Evolutionary conservation across 92 coral and sea anemone species (phyloP), one percentile per base, ranked within the genome.

Genomic region (Anthopleura xanthogrammica): DNA sequence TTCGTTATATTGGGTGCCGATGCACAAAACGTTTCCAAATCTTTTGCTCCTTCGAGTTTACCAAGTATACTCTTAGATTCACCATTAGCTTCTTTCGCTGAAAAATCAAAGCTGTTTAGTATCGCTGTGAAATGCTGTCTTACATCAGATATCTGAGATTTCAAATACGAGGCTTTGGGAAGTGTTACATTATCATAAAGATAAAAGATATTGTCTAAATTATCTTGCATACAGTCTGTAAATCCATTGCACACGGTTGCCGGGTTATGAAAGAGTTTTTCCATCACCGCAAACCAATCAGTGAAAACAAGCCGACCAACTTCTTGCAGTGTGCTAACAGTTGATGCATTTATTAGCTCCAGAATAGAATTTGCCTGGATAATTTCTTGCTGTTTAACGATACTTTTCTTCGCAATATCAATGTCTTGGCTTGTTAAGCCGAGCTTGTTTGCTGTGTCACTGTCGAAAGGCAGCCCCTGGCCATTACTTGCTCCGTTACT

Each of bases 231-330:
- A 19, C 97, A 93, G 75, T 93, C 97, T 5, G 62, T 79, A 75
- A 93, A 91, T 5, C 97, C 97, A 74, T 62, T 79, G 62, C 97
- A 93, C 13, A 89, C 91, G 8, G 84, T 79, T 57, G 86, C 65
- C 12, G 90, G 82, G 52, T 78, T 16, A 57, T 87, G 85, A 52
- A 93, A 93, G 39, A 91, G 66, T 58, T 77, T 82, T 83, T 89
- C 95, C 95, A 93, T 89, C 40, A 86, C 89, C 9, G 97, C 87
- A 48, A 82, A 78, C 97, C 94, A 93, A 82, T 91, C 90, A 42
- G 40, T 79, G 42, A 81, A 88, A 19, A 91, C 81, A 57, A 93
- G 56, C 3, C 83, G 70, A 39, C 85, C 74, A 14, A 87, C 90
- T 20, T 88, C 65, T 60, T 77, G 78, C 17, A 93, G 88, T 7